Evolutionary conservation across 2,113 vertebrate species (phyloP).

Genomic region (Zonotrichia leucophrys): DNA sequence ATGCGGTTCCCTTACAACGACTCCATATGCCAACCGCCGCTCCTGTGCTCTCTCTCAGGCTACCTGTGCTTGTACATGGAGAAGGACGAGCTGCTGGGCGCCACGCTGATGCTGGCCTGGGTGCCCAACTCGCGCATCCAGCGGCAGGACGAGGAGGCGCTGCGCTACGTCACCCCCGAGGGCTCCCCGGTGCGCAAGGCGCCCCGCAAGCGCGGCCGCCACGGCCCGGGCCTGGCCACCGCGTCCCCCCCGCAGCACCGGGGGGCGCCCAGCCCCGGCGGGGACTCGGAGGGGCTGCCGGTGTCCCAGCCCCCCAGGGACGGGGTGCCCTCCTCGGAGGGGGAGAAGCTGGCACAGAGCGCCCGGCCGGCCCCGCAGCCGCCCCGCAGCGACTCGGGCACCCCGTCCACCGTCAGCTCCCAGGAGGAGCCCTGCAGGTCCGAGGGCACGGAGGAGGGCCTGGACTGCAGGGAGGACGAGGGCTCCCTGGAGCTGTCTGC

Average conservation of each 20-base stretch:
- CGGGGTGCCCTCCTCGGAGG: not conserved
- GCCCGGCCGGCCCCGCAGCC: slow-evolving; percentile 59
- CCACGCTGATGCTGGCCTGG: slow-evolving; percentile 94
- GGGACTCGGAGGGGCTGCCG: slow-evolving; percentile 25
- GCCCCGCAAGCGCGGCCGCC: slow-evolving; percentile 75
- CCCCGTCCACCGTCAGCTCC: slow-evolving; percentile 47
- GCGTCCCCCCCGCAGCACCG: slow-evolving; percentile 33
- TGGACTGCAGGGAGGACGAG: slow-evolving; percentile 79
- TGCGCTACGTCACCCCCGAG: slow-evolving; percentile 94
- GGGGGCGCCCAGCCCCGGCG: not conserved
- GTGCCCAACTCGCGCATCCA: slow-evolving; percentile 96
- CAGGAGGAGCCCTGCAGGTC: slow-evolving; percentile 72
- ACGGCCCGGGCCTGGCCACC: not conserved
- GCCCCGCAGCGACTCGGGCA: slow-evolving; percentile 71
- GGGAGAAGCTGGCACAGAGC: slow-evolving; percentile 30
- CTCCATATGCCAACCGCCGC: accelerated
- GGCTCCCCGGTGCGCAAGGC: slow-evolving; percentile 90
- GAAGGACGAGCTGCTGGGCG: slow-evolving; percentile 91
- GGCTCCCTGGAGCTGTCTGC: slow-evolving; percentile 87
- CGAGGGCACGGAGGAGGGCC: slow-evolving; percentile 76
- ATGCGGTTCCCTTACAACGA: accelerated
- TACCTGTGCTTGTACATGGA: slow-evolving; percentile 94
- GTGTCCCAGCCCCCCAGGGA: slow-evolving; percentile 31
- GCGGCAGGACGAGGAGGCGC: slow-evolving; percentile 92
- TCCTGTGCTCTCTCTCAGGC: slow-evolving; percentile 74